Conservation (phyloP, 2,113 vertebrate species). For the Gymnorhina tibicen region DNA sequence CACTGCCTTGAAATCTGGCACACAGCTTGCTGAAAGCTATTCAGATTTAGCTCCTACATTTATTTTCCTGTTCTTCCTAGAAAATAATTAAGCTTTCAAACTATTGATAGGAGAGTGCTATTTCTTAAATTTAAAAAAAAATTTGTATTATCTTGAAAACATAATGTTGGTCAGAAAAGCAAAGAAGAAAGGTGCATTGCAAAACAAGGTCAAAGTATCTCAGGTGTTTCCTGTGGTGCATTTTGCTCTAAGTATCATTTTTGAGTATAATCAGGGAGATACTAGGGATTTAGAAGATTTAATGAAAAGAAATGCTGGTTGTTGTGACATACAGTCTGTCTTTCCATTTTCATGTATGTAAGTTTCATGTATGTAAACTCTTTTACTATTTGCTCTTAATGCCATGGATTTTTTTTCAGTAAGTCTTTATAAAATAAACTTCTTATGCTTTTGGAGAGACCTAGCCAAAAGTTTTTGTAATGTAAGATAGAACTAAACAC, state of each 20-base stretch:
- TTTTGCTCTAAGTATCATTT: not conserved
- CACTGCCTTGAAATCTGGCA: slow-evolving; percentile 16
- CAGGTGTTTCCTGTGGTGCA: not conserved
- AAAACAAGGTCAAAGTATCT: not conserved
- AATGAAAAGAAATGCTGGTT: not conserved
- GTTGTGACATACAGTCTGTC: not conserved
- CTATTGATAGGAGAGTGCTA: not conserved
- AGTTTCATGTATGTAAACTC: not conserved
- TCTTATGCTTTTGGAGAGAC: not conserved
- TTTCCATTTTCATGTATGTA: not conserved
- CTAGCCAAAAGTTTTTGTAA: not conserved
- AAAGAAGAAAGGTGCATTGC: not conserved
- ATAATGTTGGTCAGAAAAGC: not conserved
- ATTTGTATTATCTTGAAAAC: not conserved
- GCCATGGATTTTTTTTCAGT: not conserved
- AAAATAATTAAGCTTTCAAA: not conserved
- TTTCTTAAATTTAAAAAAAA: not conserved
- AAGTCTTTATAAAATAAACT: not conserved
- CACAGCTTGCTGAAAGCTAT: not conserved
- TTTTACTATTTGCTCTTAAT: not conserved
- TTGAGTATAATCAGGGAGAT: not conserved
- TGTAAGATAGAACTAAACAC: not conserved
- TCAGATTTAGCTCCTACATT: not conserved
- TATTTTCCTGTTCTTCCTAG: not conserved
- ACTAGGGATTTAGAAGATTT: not conserved